Conservation (phyloP, 2,113 vertebrate genomes). For the Lepus timidus region DNA sequence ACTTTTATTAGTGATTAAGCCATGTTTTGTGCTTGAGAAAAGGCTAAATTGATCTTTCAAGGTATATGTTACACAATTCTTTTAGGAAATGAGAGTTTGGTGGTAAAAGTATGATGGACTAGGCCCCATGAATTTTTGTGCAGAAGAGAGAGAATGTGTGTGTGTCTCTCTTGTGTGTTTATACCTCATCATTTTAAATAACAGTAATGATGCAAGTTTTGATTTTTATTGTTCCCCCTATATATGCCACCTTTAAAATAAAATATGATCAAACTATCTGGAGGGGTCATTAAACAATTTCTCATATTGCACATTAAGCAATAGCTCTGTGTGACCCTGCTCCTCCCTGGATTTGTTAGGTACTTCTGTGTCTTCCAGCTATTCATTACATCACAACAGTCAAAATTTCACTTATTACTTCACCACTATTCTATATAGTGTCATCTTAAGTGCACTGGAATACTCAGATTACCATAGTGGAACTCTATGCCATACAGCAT, state of each 20-base stretch:
- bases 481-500: not conserved
- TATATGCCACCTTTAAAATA: constrained; percentile 9
- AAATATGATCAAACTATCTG: constrained; percentile 53
- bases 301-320: not conserved
- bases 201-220: constrained; percentile 25
- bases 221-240: not conserved
- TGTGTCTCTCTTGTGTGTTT: not conserved
- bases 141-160: not conserved
- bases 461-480: not conserved
- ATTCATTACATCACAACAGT: constrained; percentile 7
- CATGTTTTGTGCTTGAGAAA: not conserved
- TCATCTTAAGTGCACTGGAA: not conserved
- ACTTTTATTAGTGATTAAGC: constrained; percentile 52
- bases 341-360: not conserved
- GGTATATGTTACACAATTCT: constrained; percentile 10
- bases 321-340: not conserved
- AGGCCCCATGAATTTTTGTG: not conserved
- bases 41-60: not conserved
- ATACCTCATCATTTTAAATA: not conserved
- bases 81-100: constrained; percentile 47
- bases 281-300: constrained; percentile 25
- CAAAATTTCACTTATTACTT: constrained; percentile 3
- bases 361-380: not conserved
- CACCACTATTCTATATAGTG: not conserved
- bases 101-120: not conserved